These are phyloP conservation scores for Parauchenoglanis punctatus DNA, from an alignment of 2,797 vertebrate species.

Conservation along the genomic window DNA sequence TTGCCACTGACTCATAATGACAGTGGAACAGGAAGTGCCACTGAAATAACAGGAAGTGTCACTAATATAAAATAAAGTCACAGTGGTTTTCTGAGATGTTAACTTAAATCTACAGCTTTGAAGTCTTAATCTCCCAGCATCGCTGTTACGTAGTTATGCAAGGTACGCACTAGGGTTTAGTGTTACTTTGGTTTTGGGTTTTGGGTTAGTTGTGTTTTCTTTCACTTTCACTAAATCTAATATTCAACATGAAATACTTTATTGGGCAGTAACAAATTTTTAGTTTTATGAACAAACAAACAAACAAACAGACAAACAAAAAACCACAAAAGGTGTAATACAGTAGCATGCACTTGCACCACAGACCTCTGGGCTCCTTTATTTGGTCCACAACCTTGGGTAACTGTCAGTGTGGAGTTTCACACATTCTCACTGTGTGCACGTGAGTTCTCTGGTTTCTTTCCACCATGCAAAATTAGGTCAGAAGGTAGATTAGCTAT, in stretches of 20 bases:
- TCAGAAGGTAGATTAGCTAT: not conserved
- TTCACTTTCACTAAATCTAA: not conserved
- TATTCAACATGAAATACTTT: not conserved
- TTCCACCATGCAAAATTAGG: not conserved
- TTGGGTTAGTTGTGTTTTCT: not conserved
- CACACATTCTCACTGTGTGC: not conserved
- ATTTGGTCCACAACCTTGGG: not conserved
- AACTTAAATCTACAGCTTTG: not conserved
- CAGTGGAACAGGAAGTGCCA: slow-evolving; percentile 19
- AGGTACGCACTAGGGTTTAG: not conserved
- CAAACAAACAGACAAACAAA: not conserved
- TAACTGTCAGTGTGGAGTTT: not conserved
- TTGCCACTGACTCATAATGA: not conserved
- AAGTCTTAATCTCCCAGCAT: too few species aligned
- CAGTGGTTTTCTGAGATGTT: not conserved
- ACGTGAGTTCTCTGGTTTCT: not conserved
- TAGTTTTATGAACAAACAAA: not conserved
- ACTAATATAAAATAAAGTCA: not conserved
- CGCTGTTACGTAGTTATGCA: not conserved
- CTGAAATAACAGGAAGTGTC: slow-evolving; percentile 31
- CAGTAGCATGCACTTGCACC: not conserved
- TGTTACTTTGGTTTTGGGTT: not conserved
- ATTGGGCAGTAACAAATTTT: not conserved
- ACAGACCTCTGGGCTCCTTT: not conserved
- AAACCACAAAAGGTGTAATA: not conserved